Conservation (phyloP, 2,113 vertebrate species). For the Misgurnus mizolepis region DNA sequence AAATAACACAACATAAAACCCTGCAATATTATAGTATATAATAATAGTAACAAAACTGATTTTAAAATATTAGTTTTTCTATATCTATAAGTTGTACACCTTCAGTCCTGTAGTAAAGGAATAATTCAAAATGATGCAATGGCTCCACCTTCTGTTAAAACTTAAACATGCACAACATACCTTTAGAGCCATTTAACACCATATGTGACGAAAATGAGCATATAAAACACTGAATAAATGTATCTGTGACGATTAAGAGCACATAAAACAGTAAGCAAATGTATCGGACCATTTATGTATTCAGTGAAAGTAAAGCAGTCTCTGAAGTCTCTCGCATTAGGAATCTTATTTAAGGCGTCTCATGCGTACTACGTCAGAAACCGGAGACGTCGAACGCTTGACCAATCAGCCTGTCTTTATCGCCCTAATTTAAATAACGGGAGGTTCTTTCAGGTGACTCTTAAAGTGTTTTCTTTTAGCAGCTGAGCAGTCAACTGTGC, state of each 20-base stretch:
- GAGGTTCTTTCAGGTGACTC: neutral
- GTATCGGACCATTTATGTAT: neutral
- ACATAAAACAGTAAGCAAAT: neutral
- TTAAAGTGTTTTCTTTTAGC: neutral
- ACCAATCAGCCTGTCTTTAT: constrained; percentile 33
- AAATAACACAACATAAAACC: neutral
- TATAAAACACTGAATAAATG: neutral
- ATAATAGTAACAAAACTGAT: too few relatives aligned
- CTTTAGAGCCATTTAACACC: neutral
- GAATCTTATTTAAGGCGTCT: neutral
- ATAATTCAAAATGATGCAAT: constrained; percentile 55
- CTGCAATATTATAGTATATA: too few relatives aligned
- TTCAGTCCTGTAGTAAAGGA: neutral
- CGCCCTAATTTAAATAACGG: neutral
- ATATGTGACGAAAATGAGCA: neutral
- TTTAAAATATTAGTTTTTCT: too few relatives aligned
- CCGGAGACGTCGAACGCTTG: constrained; percentile 40
- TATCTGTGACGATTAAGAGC: neutral
- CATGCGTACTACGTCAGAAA: constrained; percentile 14
- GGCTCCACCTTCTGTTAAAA: constrained; percentile 69
- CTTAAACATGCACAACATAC: constrained; percentile 39
- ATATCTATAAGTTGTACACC: neutral
- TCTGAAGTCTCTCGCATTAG: neutral
- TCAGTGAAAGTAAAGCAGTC: neutral
- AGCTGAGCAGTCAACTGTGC: neutral